Evolutionary conservation across 2,113 vertebrate species (phyloP).

Genomic region (Forbesichthys agassizii): DNA sequence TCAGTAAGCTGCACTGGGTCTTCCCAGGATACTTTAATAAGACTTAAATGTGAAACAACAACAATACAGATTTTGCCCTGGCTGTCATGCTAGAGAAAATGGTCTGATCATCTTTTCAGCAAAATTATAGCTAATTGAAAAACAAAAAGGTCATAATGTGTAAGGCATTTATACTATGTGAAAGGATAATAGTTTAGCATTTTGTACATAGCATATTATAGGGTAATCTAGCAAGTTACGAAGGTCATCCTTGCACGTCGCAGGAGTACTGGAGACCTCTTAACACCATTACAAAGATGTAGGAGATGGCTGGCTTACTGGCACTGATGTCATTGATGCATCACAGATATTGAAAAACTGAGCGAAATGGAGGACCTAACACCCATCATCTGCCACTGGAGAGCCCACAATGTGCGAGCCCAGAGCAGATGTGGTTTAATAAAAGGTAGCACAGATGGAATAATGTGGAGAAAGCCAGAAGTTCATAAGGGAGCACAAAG

Average conservation of each 20-base stretch:
- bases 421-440: conserved; percentile 9
- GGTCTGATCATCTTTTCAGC: conserved; percentile 14
- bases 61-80: conserved; percentile 37
- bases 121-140: conserved; percentile 34
- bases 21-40: conserved; percentile 48
- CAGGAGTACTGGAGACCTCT: background rate
- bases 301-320: conserved; percentile 2
- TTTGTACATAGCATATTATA: background rate
- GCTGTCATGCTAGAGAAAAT: conserved; percentile 41
- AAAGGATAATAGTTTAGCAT: background rate
- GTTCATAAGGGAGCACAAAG: conserved; percentile 20
- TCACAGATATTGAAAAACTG: conserved; percentile 11
- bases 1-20: conserved; percentile 23
- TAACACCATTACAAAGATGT: background rate
- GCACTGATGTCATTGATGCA: background rate
- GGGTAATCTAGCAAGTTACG: background rate
- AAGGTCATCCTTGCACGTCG: background rate
- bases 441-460: background rate
- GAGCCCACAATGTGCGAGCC: conserved; percentile 8
- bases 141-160: conserved; percentile 9
- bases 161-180: conserved; percentile 1
- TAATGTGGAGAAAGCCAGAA: conserved; percentile 19
- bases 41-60: conserved; percentile 60
- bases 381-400: conserved; percentile 12
- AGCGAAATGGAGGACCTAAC: conserved; percentile 2